Conservation (phyloP, 2,888 invertebrate genomes). For the Pandemis cinnamomeana region DNA sequence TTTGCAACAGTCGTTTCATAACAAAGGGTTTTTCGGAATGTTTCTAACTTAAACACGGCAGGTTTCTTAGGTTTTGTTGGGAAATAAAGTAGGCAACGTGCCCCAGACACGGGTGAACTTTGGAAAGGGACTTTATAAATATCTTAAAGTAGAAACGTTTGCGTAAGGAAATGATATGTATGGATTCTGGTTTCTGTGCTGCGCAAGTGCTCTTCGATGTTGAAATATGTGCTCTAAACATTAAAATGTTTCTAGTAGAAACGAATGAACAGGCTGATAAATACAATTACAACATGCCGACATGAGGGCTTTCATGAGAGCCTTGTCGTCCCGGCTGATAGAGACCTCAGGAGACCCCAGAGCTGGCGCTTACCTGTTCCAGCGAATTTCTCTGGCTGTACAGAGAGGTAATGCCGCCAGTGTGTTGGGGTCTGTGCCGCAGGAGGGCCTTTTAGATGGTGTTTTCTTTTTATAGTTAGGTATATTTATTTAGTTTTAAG, state of each 20-base stretch:
- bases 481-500: too few relatives aligned
- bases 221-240: not conserved
- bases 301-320: too few relatives aligned
- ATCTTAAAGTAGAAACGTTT: slow-evolving; percentile 2
- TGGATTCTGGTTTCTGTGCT: not conserved
- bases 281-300: too few relatives aligned
- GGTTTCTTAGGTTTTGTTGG: not conserved
- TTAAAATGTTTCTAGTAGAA: not conserved
- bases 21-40: not conserved
- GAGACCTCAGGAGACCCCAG: too few relatives aligned
- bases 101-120: not conserved
- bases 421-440: too few relatives aligned
- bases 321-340: too few relatives aligned
- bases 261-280: not conserved
- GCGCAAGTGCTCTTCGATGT: not conserved
- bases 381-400: too few relatives aligned
- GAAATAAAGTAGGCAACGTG: not conserved
- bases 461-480: too few relatives aligned
- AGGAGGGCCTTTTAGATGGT: too few relatives aligned
- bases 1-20: not conserved
- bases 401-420: too few relatives aligned
- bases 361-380: too few relatives aligned
- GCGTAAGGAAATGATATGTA: not conserved
- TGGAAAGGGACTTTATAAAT: not conserved
- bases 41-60: slow-evolving; percentile 1